Evolutionary conservation across 1,140 invertebrate species (phyloP), one percentile per base, ranked within the genome.

Genomic region (Anadara kagoshimensis): DNA sequence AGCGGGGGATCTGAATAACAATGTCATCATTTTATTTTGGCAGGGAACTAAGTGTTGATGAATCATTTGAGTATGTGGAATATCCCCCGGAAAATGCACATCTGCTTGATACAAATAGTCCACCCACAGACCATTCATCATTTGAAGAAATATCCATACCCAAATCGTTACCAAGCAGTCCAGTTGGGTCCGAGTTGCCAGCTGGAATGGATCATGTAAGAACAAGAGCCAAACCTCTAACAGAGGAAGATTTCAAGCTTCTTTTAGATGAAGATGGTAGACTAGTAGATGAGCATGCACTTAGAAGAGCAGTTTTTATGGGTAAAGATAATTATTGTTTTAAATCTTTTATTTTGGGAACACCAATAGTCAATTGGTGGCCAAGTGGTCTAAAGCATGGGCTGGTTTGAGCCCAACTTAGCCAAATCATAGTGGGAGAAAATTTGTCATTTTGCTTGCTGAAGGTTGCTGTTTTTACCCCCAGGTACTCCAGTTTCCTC

Each of bases 261-360:
- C 76, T 86, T 49, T 75, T 86, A 29, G 86, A 88, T 65, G 22
- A 70, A n/a, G 87, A 87, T 76, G 87, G 87, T 0, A 77, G 87
- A 49, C 68, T 88, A 14, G 82, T 88, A 8, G 79, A 83, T 73
- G 87, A 88, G 68, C 84, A 85, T 75, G 72, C 69, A 10, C 61
- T 88, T 4, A 76, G 86, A 62, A 80, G 84, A 73, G 76, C 83
- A 29, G 82, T 87, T 0, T 88, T 88, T 73, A 69, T 83, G 49
- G 87, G 87, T 87, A 75, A 72, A 26, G 47, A 36, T 54, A 14
- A 18, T 49, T n/a, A 18, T 11, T 18, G n/a, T 49, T 47, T 8
- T 47, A 47, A 10, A 16, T 47, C 16, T 47, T 47, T n/a, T n/a
- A n/a, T n/a, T n/a, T n/a, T n/a, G n/a, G n/a, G n/a, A n/a, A n/a